Evolutionary conservation across 1,140 invertebrate genomes (phyloP), one percentile per base, ranked within the genome.

Genomic region (Belonocnema kinseyi): DNA sequence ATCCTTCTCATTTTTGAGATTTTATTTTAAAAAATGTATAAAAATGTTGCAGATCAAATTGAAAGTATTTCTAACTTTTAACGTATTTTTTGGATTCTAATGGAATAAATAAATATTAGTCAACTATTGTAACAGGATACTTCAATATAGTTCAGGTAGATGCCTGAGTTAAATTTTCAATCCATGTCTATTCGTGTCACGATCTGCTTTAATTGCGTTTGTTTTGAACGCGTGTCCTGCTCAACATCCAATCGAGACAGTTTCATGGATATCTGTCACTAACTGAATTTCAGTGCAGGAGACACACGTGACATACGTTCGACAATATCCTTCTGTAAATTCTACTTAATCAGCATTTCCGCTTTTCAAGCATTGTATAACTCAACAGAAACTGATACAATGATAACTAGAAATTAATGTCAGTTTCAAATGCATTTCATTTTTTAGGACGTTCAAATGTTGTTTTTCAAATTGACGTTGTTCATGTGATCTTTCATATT

Each of bases 141-240:
- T 14, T 53, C 7, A 19, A 54, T 19, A 54, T 17, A 17, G 10
- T 56, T 1, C 40, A 46, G 40, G 10, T 46, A 0, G 40, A 11
- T 26, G 54, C 54, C 17, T 56, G 54, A 21, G 11, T 56, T 17
- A 19, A 56, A 56, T 56, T 76, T 61, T 61, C 26, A 52, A 58
- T 73, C 46, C 2, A 8, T 12, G 21, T 50, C 12, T 56, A 82
- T 72, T 72, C 13, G 40, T 54, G 52, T 76, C 74, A 75, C 66
- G 73, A 79, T 75, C 77, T 77, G 51, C 76, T 78, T 80, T 82
- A 78, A 82, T 80, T 72, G 61, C 53, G 13, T 78, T 80, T 75
- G 72, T 82, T 78, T 76, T 21, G 74, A 75, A 73, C 51, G 51
- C 56, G 75, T 54, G 46, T n/a, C 17, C 21, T 11, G 10, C 56